Percentiles rank a stretch among this genome's conserved stretches.
Conservation (phyloP, 2,113 vertebrate genomes). For the Boleophthalmus pectinirostris region DNA sequence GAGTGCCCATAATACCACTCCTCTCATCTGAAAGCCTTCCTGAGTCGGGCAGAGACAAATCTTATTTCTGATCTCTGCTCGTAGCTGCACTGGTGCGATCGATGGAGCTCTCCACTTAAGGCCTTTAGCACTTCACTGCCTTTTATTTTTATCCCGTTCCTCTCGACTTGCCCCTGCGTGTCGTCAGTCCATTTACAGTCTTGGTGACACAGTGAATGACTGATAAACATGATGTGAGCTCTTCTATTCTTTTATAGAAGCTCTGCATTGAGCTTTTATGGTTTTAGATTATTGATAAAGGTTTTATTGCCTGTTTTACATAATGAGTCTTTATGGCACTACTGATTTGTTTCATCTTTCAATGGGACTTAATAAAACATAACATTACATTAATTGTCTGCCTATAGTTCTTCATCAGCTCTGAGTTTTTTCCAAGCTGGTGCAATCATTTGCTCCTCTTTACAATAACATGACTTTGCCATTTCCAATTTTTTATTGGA, state of each 20-base stretch:
- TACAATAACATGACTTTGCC: too few relatives aligned
- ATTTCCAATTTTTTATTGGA: too few relatives aligned
- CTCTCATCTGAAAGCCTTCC: constrained; percentile 10
- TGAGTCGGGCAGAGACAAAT: constrained; percentile 48
- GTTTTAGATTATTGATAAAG: not conserved
- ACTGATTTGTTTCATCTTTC: not conserved
- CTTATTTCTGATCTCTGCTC: constrained; percentile 47
- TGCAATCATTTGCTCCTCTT: not conserved
- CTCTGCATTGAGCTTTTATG: constrained; percentile 6
- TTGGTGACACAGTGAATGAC: constrained; percentile 46
- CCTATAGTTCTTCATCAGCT: not conserved
- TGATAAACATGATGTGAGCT: constrained; percentile 33
- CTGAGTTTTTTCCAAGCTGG: not conserved
- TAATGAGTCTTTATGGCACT: not conserved
- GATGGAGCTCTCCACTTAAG: constrained; percentile 53
- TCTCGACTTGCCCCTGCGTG: constrained; percentile 13
- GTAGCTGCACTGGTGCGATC: constrained; percentile 25
- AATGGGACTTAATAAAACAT: not conserved
- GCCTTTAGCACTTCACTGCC: constrained; percentile 30
- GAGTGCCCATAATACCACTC: constrained; percentile 11
- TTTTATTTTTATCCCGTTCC: constrained; percentile 41
- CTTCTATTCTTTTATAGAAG: constrained; percentile 36
- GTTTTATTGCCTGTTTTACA: not conserved
- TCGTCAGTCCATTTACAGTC: constrained; percentile 27
- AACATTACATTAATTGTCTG: too few relatives aligned